Conservation (phyloP, 2,888 invertebrate genomes). For the Octodonta nipae region DNA sequence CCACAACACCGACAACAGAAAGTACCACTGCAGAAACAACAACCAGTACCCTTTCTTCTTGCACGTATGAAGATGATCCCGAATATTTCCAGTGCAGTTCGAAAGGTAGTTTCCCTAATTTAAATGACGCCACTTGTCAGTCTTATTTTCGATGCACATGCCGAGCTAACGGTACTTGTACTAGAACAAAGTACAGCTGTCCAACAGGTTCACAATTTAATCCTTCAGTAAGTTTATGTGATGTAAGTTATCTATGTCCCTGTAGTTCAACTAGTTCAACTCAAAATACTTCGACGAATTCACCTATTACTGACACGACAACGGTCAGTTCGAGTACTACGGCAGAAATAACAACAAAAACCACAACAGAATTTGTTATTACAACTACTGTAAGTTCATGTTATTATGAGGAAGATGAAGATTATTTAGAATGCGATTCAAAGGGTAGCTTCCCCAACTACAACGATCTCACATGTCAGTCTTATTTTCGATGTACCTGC, state of each 20-base stretch:
- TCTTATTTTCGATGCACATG: slow-evolving; percentile 32
- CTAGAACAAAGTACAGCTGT: slow-evolving; percentile 4
- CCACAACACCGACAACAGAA: neutral
- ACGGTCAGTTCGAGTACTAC: slow-evolving; percentile 1
- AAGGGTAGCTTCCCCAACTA: slow-evolving; percentile 36
- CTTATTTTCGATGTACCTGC: slow-evolving; percentile 18
- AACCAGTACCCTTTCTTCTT: slow-evolving; percentile 3
- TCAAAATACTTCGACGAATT: neutral
- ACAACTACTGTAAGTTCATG: neutral
- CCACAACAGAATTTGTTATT: too few species aligned
- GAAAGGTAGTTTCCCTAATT: slow-evolving; percentile 10
- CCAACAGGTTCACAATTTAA: slow-evolving; percentile 25
- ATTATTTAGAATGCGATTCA: slow-evolving; percentile 18
- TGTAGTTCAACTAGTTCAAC: slow-evolving; percentile 6
- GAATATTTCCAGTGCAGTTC: slow-evolving; percentile 9
- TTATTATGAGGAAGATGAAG: slow-evolving; percentile 3
- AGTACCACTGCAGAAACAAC: neutral
- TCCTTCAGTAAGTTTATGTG: slow-evolving; percentile 32
- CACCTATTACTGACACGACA: neutral
- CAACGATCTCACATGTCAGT: slow-evolving; percentile 25
- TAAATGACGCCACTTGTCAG: slow-evolving; percentile 30
- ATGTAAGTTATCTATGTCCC: slow-evolving; percentile 33
- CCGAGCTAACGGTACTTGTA: slow-evolving; percentile 1
- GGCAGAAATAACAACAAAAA: neutral
- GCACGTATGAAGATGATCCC: too few species aligned